Percentiles rank a stretch among this genome's conserved stretches.
These are phyloP conservation scores for Deilephila porcellus DNA, from an alignment of 2,888 invertebrate species.

Conservation along the genomic window DNA sequence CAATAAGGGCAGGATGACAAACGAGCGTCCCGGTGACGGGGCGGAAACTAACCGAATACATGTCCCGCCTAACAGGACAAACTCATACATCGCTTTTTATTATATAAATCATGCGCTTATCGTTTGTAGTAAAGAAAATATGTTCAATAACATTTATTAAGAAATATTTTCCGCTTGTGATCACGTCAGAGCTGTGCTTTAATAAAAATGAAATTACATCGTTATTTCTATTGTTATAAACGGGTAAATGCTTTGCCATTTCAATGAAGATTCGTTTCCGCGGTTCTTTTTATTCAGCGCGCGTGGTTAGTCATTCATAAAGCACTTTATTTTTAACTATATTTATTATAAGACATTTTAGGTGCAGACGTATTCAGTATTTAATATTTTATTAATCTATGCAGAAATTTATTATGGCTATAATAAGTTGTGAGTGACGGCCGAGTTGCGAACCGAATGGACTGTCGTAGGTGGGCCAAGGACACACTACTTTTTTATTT, in stretches of 20 bases:
- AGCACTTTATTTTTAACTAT: no score
- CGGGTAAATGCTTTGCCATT: background rate
- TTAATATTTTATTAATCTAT: no score
- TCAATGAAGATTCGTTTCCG: background rate
- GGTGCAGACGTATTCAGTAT: no score
- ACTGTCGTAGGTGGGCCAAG: no score
- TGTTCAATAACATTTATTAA: conserved; percentile 24
- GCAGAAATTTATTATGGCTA: no score
- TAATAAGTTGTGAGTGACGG: no score
- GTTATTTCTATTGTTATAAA: background rate
- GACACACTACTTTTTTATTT: no score
- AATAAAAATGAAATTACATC: conserved; percentile 10
- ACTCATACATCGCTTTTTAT: conserved; percentile 42
- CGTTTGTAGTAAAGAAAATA: conserved; percentile 22
- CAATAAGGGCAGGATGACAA: conserved; percentile 71
- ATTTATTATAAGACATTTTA: no score
- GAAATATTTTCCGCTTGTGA: conserved; percentile 15
- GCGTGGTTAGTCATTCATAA: no score
- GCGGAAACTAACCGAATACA: conserved; percentile 67
- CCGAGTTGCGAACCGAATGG: no score
- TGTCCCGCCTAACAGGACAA: conserved; percentile 49
- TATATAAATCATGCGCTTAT: conserved; percentile 27
- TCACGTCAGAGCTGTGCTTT: background rate
- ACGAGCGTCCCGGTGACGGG: conserved; percentile 67
- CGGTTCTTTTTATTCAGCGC: no score